These are phyloP conservation scores for Regulus satrapa DNA, from an alignment of 2,113 vertebrate species.

Conservation along the genomic window DNA sequence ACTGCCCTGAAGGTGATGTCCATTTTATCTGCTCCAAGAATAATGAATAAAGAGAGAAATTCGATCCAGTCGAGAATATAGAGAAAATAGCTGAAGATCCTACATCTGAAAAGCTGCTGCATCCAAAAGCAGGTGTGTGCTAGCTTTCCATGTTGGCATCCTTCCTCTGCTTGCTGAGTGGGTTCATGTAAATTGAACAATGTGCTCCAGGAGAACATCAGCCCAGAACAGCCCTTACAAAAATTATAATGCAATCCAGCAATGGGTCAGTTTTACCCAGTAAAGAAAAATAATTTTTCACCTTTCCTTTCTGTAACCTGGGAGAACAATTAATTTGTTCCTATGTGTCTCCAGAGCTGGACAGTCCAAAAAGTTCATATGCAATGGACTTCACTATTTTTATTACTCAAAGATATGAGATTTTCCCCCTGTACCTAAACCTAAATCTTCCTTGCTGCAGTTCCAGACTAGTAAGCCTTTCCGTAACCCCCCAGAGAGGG, in stretches of 20 bases:
- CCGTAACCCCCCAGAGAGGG: not conserved
- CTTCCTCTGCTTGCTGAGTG: not conserved
- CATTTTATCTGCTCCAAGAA: not conserved
- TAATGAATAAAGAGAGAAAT: not conserved
- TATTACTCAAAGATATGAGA: fast-evolving
- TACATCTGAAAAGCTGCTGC: not conserved
- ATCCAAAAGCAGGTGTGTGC: not conserved
- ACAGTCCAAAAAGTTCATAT: not conserved
- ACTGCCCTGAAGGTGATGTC: not conserved
- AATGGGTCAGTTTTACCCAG: not conserved
- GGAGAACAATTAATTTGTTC: not conserved
- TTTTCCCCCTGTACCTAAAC: not conserved
- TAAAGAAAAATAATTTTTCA: not conserved
- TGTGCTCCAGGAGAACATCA: not conserved
- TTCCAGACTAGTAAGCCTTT: not conserved
- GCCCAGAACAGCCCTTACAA: not conserved
- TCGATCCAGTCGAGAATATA: not conserved
- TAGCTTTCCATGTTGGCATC: not conserved
- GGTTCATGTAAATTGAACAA: not conserved
- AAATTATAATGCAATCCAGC: not conserved
- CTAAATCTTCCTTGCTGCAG: not conserved
- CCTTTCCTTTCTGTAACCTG: not conserved
- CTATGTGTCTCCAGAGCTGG: not conserved
- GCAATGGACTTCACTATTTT: not conserved
- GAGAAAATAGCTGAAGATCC: not conserved